Percentiles rank a stretch among this genome's conserved stretches.
Evolutionary conservation across 2,888 invertebrate species (phyloP).

Genomic region (Cepaea hortensis): DNA sequence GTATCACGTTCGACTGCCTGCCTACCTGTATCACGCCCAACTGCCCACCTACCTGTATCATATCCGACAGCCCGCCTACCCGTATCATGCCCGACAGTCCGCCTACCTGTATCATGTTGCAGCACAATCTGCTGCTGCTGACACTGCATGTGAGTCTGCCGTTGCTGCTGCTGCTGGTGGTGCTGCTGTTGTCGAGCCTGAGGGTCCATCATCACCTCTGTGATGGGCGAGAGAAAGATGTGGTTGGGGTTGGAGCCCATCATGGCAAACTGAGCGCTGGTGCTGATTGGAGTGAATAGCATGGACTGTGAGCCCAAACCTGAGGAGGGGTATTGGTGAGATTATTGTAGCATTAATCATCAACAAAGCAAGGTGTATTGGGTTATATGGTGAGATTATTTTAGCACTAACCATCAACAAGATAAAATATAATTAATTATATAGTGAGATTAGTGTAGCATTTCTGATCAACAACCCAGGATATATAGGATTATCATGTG

Average conservation of each 20-base stretch:
- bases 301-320: slow-evolving; percentile 31
- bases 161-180: slow-evolving; percentile 7
- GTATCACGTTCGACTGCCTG: too few relatives aligned
- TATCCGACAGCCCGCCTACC: too few relatives aligned
- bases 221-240: slow-evolving; percentile 38
- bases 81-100: too few relatives aligned
- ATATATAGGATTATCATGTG: too few relatives aligned
- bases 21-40: too few relatives aligned
- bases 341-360: not conserved
- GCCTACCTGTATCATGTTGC: slow-evolving; percentile 35
- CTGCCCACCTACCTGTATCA: too few relatives aligned
- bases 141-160: not conserved
- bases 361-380: too few relatives aligned
- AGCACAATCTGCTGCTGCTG: slow-evolving; percentile 39
- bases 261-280: slow-evolving; percentile 34
- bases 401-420: too few relatives aligned
- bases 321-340: not conserved
- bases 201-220: slow-evolving; percentile 8
- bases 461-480: too few relatives aligned
- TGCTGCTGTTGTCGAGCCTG: slow-evolving; percentile 34
- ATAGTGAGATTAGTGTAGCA: too few relatives aligned
- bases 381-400: too few relatives aligned
- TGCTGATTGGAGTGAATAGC: slow-evolving; percentile 29
- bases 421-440: too few relatives aligned
- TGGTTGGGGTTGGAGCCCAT: slow-evolving; percentile 48